phyloP scores from a whole-genome alignment of 2,113 vertebrate species.

The Micronisus gabar region DNA sequence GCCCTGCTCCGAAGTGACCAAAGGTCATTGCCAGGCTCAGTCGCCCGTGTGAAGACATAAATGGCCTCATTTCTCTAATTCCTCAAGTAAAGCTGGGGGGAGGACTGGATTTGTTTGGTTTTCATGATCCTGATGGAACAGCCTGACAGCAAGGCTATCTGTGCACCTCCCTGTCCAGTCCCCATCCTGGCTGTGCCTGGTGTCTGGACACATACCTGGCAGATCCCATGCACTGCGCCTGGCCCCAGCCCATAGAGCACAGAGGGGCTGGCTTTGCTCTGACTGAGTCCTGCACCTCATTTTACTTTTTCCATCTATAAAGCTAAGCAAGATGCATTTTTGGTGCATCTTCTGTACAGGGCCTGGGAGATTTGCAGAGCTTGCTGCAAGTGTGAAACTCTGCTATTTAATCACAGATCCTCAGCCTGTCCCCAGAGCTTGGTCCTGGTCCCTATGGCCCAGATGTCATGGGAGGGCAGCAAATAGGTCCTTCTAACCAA shows the following conservation, averaged over 20 bases:
- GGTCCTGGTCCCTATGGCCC: neutral
- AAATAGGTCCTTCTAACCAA: neutral
- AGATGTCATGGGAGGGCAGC: neutral
- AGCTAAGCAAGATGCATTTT: neutral
- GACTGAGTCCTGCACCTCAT: neutral
- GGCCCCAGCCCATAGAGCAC: neutral
- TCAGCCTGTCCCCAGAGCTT: neutral
- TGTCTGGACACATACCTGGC: neutral
- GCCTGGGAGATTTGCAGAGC: neutral
- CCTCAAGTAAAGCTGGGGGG: neutral
- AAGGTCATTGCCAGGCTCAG: constrained; percentile 55
- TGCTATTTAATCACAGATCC: neutral
- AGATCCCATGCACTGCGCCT: neutral
- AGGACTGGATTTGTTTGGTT: neutral
- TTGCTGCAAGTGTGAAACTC: neutral
- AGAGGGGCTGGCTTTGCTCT: neutral
- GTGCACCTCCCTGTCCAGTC: rapidly evolving
- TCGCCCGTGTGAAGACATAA: constrained; percentile 14
- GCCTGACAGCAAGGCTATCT: neutral
- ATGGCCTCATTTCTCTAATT: constrained; percentile 56
- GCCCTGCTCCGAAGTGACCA: constrained; percentile 31
- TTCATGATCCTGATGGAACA: neutral
- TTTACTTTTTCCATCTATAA: neutral
- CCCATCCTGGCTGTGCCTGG: neutral
- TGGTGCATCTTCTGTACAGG: neutral